A percentile compares a stretch with the other conserved stretches of the same genome.
phyloP scores from a whole-genome alignment of 2,888 invertebrate species.

The Napeogenes inachia region DNA sequence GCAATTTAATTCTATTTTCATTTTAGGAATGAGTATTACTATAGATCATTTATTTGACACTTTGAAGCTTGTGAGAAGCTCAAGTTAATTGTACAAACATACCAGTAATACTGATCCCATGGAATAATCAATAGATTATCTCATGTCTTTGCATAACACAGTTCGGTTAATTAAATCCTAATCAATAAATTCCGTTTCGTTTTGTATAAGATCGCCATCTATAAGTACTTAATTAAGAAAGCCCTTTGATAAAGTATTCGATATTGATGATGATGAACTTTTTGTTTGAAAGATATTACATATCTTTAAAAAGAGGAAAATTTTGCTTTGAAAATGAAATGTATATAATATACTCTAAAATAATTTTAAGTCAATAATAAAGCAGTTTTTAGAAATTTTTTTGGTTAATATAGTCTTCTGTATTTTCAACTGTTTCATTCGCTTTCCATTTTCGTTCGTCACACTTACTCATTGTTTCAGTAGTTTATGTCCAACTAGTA shows the following conservation, averaged over 20 bases:
- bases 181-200: background rate
- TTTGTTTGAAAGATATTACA: background rate
- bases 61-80: background rate
- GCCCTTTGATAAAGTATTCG: background rate
- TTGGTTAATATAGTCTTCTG: too few species aligned
- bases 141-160: background rate
- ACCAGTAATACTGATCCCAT: background rate
- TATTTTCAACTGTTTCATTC: too few species aligned
- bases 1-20: too few species aligned
- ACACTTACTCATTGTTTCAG: too few species aligned
- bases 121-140: background rate
- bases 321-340: too few species aligned
- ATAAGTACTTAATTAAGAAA: background rate
- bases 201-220: slow-evolving; percentile 2
- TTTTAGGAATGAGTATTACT: too few species aligned
- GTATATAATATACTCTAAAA: too few species aligned
- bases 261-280: background rate
- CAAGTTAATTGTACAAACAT: background rate
- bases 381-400: too few species aligned
- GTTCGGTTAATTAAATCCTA: background rate
- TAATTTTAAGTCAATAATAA: too few species aligned
- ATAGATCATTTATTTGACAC: too few species aligned
- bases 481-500: background rate
- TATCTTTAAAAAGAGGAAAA: too few species aligned
- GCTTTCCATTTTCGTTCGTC: too few species aligned